Conservation (phyloP, 1,140 invertebrate species). For the Drosophila asahinai region DNA sequence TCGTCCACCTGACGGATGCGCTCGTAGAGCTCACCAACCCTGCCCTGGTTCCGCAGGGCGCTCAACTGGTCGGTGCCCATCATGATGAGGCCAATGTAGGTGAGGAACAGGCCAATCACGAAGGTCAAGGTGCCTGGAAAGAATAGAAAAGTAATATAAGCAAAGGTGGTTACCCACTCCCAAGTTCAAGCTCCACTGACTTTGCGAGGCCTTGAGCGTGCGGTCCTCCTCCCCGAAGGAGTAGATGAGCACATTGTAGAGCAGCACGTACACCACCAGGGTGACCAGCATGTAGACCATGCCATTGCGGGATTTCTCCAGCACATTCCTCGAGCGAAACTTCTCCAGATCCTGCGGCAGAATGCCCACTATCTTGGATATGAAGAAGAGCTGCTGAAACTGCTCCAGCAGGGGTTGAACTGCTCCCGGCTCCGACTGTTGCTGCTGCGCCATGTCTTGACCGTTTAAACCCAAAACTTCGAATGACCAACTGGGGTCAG, state of each 20-base stretch:
- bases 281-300: constrained; percentile 57
- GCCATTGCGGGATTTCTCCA: constrained; percentile 72
- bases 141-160: not conserved
- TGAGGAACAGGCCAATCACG: constrained; percentile 82
- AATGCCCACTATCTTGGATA: constrained; percentile 73
- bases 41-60: constrained; percentile 70
- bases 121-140: constrained; percentile 78
- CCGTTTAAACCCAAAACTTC: constrained; percentile 17
- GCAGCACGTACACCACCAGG: constrained; percentile 57
- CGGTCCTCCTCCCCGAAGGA: constrained; percentile 78
- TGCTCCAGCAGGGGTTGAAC: constrained; percentile 70
- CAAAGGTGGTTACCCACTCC: not conserved
- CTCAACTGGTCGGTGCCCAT: constrained; percentile 80
- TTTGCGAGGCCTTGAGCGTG: constrained; percentile 71
- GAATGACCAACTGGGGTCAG: constrained; percentile 30
- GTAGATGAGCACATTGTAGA: constrained; percentile 76
- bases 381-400: constrained; percentile 72
- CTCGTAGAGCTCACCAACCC: constrained; percentile 72
- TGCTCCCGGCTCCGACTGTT: constrained; percentile 17
- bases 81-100: constrained; percentile 83
- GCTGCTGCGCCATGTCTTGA: constrained; percentile 59
- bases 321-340: constrained; percentile 59
- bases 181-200: constrained; percentile 49
- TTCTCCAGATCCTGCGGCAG: constrained; percentile 69
- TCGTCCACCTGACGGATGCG: constrained; percentile 77